Evolutionary conservation across 2,888 invertebrate genomes (phyloP).

Genomic region (Ctenicera cuprea): DNA sequence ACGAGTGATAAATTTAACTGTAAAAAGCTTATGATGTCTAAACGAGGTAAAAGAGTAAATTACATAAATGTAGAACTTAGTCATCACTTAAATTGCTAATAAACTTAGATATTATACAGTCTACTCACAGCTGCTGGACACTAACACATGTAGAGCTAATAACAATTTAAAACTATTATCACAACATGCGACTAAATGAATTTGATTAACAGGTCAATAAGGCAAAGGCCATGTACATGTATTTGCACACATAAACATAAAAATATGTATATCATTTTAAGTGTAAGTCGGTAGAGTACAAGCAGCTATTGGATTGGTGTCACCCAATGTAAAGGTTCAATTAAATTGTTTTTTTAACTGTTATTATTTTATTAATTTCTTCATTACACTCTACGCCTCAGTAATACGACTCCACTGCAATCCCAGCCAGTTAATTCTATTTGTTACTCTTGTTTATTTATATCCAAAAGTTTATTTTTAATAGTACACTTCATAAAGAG

Average conservation of each 20-base stretch:
- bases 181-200: slow-evolving; percentile 13
- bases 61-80: neutral
- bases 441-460: too few species aligned
- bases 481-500: too few species aligned
- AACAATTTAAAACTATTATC: slow-evolving; percentile 25
- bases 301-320: neutral
- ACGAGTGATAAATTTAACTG: neutral
- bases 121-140: slow-evolving; percentile 4
- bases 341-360: too few species aligned
- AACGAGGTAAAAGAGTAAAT: slow-evolving; percentile 7
- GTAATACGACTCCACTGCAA: too few species aligned
- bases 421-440: too few species aligned
- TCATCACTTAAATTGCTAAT: slow-evolving; percentile 11
- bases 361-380: too few species aligned
- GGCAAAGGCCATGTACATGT: slow-evolving; percentile 10
- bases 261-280: too few species aligned
- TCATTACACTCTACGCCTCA: too few species aligned
- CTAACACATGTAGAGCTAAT: slow-evolving; percentile 15
- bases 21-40: neutral
- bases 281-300: neutral
- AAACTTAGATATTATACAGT: neutral
- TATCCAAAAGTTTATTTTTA: too few species aligned
- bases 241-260: slow-evolving; percentile 2
- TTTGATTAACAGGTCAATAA: slow-evolving; percentile 24
- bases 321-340: too few species aligned